Conservation (phyloP, 2,888 invertebrate species). For the Tachina lurida region DNA sequence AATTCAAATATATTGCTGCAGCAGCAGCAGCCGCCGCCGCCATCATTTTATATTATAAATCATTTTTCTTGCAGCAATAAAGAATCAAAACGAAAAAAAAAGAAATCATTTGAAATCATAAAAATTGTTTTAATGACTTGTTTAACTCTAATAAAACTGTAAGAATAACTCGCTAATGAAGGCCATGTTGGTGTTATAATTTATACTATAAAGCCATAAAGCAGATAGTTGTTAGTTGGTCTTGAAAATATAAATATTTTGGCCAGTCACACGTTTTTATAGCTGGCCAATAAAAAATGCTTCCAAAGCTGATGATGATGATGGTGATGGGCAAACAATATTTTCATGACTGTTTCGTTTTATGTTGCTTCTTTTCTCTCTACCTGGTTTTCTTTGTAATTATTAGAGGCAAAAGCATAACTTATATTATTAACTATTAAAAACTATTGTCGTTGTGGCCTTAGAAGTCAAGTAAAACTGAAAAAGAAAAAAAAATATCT, state of each 20-base stretch:
- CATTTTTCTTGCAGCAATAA: slow-evolving; percentile 1
- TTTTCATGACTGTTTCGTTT: slow-evolving; percentile 14
- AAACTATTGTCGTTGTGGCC: slow-evolving; percentile 39
- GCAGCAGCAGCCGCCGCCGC: neutral
- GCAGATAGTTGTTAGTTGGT: neutral
- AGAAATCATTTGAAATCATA: slow-evolving; percentile 9
- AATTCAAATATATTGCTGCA: slow-evolving; percentile 35
- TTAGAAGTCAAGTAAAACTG: slow-evolving; percentile 11
- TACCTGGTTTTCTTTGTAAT: slow-evolving; percentile 26
- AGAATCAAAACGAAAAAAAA: neutral
- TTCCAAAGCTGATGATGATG: neutral
- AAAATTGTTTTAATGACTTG: slow-evolving; percentile 61
- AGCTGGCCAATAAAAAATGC: neutral
- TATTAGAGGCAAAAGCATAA: slow-evolving; percentile 32
- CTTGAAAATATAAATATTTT: slow-evolving; percentile 20
- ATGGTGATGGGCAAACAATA: neutral
- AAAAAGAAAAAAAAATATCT: neutral
- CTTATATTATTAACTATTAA: slow-evolving; percentile 29
- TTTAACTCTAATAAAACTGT: slow-evolving; percentile 29
- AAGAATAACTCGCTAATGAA: slow-evolving; percentile 38
- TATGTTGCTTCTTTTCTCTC: too few species aligned
- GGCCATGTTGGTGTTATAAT: slow-evolving; percentile 54
- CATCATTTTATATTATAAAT: slow-evolving; percentile 62
- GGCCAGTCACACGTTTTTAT: slow-evolving; percentile 33
- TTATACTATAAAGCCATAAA: slow-evolving; percentile 24